A percentile compares a stretch with the other conserved stretches of the same genome.
phyloP scores from a whole-genome alignment of 2,888 invertebrate genomes.

The Drosophila tripunctata region DNA sequence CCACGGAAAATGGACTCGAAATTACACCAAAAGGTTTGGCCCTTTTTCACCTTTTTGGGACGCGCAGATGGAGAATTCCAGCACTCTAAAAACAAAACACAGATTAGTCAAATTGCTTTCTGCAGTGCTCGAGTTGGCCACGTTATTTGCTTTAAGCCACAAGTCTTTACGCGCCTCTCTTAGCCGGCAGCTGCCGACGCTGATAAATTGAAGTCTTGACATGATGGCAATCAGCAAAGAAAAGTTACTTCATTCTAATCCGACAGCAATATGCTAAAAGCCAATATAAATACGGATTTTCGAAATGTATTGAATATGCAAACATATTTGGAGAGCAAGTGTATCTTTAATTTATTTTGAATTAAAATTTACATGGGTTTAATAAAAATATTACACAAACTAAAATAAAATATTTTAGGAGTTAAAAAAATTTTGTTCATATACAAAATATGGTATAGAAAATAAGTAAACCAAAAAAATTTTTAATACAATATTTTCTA shows the following conservation, averaged over 20 bases:
- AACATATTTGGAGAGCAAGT: no score
- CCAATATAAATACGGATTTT: neutral
- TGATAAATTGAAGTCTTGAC: slow-evolving; percentile 33
- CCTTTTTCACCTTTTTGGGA: slow-evolving; percentile 24
- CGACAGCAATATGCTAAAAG: neutral
- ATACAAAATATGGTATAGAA: no score
- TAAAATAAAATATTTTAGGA: no score
- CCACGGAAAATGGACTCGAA: slow-evolving; percentile 31
- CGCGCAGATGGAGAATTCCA: neutral
- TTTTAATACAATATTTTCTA: no score
- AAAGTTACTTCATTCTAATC: neutral
- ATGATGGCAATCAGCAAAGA: neutral
- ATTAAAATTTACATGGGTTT: neutral
- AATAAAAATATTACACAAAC: neutral
- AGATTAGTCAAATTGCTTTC: slow-evolving; percentile 71
- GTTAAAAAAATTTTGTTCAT: no score
- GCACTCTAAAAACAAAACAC: neutral
- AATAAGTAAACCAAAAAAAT: no score
- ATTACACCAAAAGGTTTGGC: slow-evolving; percentile 17
- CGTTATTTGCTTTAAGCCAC: slow-evolving; percentile 36
- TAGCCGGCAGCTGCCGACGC: slow-evolving; percentile 10
- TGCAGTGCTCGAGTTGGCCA: slow-evolving; percentile 38
- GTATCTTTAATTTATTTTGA: no score
- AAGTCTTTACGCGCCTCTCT: slow-evolving; percentile 19
- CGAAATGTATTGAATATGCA: no score